Conservation (phyloP, 2,888 invertebrate genomes). For the Cosmopolites sordidus region DNA sequence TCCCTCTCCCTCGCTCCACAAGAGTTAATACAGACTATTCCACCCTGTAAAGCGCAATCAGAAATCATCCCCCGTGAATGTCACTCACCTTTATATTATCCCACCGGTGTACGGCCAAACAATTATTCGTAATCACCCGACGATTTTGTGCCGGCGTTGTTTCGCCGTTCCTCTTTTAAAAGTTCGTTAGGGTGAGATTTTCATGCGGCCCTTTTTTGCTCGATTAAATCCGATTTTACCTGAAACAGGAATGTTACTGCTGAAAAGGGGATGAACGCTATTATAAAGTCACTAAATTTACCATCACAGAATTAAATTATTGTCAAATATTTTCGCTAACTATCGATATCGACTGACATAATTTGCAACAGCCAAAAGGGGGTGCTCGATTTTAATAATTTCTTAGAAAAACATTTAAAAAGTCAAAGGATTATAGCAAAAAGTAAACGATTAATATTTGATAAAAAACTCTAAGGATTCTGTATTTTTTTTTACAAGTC, state of each 20-base stretch:
- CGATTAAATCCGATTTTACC: conserved; percentile 27
- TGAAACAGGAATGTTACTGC: conserved; percentile 13
- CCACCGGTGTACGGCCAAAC: conserved; percentile 21
- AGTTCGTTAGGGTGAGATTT: conserved; percentile 16
- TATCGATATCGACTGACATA: too few relatives aligned
- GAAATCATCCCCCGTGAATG: conserved; percentile 18
- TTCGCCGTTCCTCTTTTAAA: conserved; percentile 24
- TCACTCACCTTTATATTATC: conserved; percentile 28
- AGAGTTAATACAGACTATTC: not conserved
- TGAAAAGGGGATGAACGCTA: not conserved
- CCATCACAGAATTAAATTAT: too few relatives aligned
- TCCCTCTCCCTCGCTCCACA: not conserved
- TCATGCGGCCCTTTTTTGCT: conserved; percentile 19
- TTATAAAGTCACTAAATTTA: not conserved
- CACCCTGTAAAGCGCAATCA: conserved; percentile 18
- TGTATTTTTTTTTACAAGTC: too few relatives aligned
- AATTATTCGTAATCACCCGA: conserved; percentile 26
- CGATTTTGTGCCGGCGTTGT: conserved; percentile 22
- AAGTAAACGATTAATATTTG: too few relatives aligned
- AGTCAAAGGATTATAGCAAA: too few relatives aligned
- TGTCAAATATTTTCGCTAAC: too few relatives aligned
- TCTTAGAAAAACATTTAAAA: too few relatives aligned
- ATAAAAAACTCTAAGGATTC: too few relatives aligned
- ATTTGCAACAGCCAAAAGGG: too few relatives aligned
- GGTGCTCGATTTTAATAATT: too few relatives aligned